Evolutionary conservation across 64 coral and sea anemone genomes (phyloP).

Genomic region (Acropora yongei): DNA sequence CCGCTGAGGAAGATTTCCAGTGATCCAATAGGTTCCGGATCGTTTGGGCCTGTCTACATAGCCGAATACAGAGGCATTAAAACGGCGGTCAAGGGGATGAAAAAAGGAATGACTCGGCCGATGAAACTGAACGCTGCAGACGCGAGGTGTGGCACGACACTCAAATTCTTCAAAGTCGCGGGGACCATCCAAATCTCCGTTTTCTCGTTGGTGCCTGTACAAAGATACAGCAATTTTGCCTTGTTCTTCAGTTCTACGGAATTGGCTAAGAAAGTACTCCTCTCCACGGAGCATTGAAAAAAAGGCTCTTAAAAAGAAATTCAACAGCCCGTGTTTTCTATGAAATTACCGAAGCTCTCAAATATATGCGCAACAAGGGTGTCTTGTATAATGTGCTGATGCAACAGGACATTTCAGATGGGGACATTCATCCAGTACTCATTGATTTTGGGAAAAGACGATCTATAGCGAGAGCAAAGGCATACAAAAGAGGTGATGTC

Average conservation of each 20-base stretch:
- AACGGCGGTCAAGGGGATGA: slow-evolving; percentile 46
- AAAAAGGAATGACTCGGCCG: background rate
- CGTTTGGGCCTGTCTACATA: slow-evolving; percentile 14
- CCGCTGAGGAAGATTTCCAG: background rate
- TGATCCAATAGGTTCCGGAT: slow-evolving; percentile 30
- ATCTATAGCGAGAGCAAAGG: background rate
- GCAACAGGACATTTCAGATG: background rate
- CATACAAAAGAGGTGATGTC: background rate
- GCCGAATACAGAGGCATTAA: slow-evolving; percentile 37
- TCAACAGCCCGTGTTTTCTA: slow-evolving; percentile 2
- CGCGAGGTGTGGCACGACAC: slow-evolving; percentile 42
- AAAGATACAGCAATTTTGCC: slow-evolving; percentile 3
- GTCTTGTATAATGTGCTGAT: slow-evolving; percentile 55
- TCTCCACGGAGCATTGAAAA: slow-evolving; percentile 31
- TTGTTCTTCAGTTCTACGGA: slow-evolving; percentile 55
- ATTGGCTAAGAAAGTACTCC: slow-evolving; percentile 22
- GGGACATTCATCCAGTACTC: background rate
- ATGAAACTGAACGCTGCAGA: slow-evolving; percentile 20
- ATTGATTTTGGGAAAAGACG: slow-evolving; percentile 25
- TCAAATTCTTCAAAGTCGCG: background rate
- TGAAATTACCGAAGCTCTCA: slow-evolving; percentile 8
- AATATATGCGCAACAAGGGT: slow-evolving; percentile 27
- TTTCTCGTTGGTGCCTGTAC: slow-evolving; percentile 43
- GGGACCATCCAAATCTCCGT: slow-evolving; percentile 43
- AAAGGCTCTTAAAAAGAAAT: background rate